A percentile compares a stretch with the other conserved stretches of the same genome.
Conservation (phyloP, 2,888 invertebrate species). For the Diarsia mendica region DNA sequence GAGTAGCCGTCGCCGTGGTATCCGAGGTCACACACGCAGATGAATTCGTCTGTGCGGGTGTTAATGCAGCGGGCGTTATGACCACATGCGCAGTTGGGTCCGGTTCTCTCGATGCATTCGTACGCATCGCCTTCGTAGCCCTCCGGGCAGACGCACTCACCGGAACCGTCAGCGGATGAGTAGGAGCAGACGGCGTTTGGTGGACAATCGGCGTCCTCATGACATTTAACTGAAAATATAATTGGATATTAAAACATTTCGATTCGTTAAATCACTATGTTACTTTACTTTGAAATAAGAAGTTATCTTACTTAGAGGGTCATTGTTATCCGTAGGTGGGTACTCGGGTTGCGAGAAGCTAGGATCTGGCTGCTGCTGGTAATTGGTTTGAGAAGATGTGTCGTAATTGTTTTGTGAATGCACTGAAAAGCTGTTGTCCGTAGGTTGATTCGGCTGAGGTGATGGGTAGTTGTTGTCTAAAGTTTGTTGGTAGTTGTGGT, state of each 20-base stretch:
- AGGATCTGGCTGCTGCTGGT: conserved; percentile 45
- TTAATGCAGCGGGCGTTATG: conserved; percentile 93
- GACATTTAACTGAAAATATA: conserved; percentile 92
- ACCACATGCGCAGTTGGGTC: conserved; percentile 91
- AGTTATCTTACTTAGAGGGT: conserved; percentile 75
- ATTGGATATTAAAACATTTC: not conserved
- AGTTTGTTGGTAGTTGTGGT: conserved; percentile 52
- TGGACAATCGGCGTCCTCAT: conserved; percentile 94
- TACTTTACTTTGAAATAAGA: not conserved
- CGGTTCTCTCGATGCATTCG: conserved; percentile 91
- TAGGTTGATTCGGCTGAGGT: conserved; percentile 51
- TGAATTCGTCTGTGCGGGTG: conserved; percentile 92
- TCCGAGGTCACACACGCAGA: conserved; percentile 95
- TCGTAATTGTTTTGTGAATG: conserved; percentile 34
- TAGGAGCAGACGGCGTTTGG: conserved; percentile 94
- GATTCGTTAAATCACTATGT: too few species aligned
- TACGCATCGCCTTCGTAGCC: conserved; percentile 96
- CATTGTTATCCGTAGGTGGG: conserved; percentile 61
- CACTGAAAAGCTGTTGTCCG: conserved; percentile 30
- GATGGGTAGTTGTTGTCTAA: conserved; percentile 58
- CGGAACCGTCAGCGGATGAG: conserved; percentile 77
- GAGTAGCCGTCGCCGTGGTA: conserved; percentile 95
- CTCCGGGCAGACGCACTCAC: conserved; percentile 93
- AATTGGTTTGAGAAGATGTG: conserved; percentile 23
- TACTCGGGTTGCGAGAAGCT: conserved; percentile 42